Evolutionary conservation across 2,888 invertebrate genomes (phyloP), one percentile per base, ranked within the genome.

Genomic region (Schizotus pectinicornis): DNA sequence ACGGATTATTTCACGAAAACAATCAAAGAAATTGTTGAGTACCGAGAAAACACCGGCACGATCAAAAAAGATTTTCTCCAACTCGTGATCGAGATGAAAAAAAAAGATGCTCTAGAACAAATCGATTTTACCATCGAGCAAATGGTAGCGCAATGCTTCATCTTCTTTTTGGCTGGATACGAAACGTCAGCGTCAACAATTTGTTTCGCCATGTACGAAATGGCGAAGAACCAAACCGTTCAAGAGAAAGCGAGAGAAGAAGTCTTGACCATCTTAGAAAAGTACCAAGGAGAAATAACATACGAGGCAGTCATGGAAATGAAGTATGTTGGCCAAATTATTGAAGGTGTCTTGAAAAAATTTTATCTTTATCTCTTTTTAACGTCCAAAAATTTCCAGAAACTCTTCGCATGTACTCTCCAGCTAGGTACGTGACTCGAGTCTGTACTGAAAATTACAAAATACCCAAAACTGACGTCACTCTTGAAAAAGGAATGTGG

Each of bases 41-140:
- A 80, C 49, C 73, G 84, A 7, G 79, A 80, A 58, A 74, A 77
- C 34, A 79, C 81, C 56, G 75, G 81, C 0, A 62, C 84, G 0
- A 68, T 69, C 0, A 72, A 83, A 1, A 82, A 83, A 53, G 85
- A 84, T 71, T 85, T 86, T 58, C 69, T 87, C 49, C 82, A 85
- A 59, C 67, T 84, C 2, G 71, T 85, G 45, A 73, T 83, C 9
- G 78, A 84, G 34, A 63, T 84, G 35, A 82, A 81, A 62, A 63
- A 67, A 11, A 48, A 30, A 0, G 37, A 65, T 7, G 52, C 47
- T 6, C 5, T 49, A 7, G 41, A 52, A 8, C 56, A 61, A 56
- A 37, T 22, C 11, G 39, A 46, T 9, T 54, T 72, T 32, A 65
- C 59, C 6, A 30, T 70, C 6, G 63, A 74, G 0, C 63, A 65